phyloP scores from a whole-genome alignment of 2,797 vertebrate species.

The Pangasius mekongensis region DNA sequence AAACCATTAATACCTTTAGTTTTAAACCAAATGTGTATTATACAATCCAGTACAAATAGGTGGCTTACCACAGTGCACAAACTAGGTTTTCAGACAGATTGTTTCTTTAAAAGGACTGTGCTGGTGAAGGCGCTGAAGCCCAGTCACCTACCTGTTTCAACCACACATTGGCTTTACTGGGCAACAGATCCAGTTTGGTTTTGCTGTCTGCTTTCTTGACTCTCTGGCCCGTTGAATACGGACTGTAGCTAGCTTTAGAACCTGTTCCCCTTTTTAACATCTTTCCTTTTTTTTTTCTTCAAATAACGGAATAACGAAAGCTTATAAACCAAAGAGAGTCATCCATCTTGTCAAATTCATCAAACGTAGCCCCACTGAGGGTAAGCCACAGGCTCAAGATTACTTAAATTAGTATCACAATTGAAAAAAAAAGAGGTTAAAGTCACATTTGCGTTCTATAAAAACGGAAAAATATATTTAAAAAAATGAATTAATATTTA shows the following conservation, averaged over 20 bases:
- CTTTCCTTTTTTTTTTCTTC: background rate
- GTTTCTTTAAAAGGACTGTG: background rate
- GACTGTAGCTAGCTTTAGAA: slow-evolving; percentile 81
- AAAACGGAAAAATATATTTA: too few relatives aligned
- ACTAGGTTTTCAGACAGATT: background rate
- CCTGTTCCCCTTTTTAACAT: slow-evolving; percentile 76
- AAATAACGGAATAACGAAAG: background rate
- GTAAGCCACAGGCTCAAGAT: background rate
- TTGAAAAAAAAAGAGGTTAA: background rate
- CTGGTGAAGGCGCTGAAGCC: background rate
- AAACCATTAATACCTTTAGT: background rate
- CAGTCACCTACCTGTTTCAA: slow-evolving; percentile 80
- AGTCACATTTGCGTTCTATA: background rate
- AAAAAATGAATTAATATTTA: background rate
- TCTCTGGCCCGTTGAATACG: slow-evolving; percentile 70
- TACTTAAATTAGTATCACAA: background rate
- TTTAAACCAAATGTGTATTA: background rate
- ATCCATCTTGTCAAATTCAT: slow-evolving; percentile 9
- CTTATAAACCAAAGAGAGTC: background rate
- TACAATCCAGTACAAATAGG: background rate
- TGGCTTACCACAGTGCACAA: background rate
- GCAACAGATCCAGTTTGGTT: slow-evolving; percentile 75
- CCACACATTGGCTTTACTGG: slow-evolving; percentile 72
- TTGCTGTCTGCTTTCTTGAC: slow-evolving; percentile 67
- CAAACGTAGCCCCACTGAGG: background rate